phyloP scores from a whole-genome alignment of 2,888 invertebrate genomes.

The Saturnia japonica region DNA sequence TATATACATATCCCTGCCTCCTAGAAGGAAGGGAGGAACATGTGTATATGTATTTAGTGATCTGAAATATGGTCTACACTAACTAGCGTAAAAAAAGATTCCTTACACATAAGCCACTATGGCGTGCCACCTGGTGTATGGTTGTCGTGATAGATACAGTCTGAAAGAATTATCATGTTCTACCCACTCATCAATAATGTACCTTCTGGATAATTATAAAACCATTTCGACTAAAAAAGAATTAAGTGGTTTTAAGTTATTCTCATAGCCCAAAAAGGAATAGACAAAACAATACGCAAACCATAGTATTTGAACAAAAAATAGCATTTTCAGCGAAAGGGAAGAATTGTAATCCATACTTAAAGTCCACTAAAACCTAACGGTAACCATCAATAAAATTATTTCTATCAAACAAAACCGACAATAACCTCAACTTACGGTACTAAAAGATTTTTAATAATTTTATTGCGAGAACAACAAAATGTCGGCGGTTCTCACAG shows the following conservation, averaged over 20 bases:
- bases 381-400: conserved; percentile 45
- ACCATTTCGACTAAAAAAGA: too few species aligned
- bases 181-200: too few species aligned
- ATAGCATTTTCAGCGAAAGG: not conserved
- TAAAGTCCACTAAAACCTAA: conserved; percentile 32
- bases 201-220: too few species aligned
- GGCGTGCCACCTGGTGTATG: too few species aligned
- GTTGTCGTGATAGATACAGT: too few species aligned
- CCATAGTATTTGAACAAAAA: not conserved
- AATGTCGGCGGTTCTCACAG: conserved; percentile 57
- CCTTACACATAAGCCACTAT: too few species aligned
- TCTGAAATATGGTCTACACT: too few species aligned
- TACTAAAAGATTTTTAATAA: conserved; percentile 47
- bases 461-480: conserved; percentile 42
- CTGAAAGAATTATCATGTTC: too few species aligned
- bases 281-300: not conserved
- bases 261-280: not conserved
- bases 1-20: too few species aligned
- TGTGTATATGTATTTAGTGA: too few species aligned
- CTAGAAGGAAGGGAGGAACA: too few species aligned
- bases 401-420: conserved; percentile 35
- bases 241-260: not conserved
- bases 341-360: not conserved
- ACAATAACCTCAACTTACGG: conserved; percentile 36
- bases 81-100: too few species aligned